These are phyloP conservation scores for Paracanthobrama guichenoti DNA, from an alignment of 2,113 vertebrate genomes.

Conservation along the genomic window DNA sequence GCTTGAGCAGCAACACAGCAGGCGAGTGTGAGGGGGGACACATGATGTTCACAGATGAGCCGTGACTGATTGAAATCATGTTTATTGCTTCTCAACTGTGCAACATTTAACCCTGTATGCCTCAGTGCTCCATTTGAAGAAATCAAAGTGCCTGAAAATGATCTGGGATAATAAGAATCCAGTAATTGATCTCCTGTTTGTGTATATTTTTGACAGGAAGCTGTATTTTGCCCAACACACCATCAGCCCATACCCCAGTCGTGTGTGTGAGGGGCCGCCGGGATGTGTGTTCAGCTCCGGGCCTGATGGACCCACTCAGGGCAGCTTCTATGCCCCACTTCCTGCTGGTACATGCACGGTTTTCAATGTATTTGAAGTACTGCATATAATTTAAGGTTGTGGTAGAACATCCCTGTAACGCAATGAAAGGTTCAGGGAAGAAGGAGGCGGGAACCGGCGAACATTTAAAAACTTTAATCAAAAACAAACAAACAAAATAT, in stretches of 20 bases:
- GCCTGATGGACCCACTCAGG: conserved; percentile 86
- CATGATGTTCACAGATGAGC: neutral
- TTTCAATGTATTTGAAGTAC: neutral
- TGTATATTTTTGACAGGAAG: conserved; percentile 74
- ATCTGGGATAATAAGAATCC: neutral
- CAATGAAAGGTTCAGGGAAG: no score
- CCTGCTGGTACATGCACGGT: conserved; percentile 75
- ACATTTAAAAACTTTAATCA: no score
- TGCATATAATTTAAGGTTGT: neutral
- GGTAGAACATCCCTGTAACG: no score
- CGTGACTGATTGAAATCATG: neutral
- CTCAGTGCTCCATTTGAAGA: neutral
- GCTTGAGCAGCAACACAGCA: conserved; percentile 83
- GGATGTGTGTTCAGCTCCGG: conserved; percentile 87
- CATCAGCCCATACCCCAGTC: conserved; percentile 87
- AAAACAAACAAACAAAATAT: no score
- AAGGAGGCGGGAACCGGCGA: no score
- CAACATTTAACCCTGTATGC: neutral
- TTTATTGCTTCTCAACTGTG: neutral
- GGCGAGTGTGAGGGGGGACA: conserved; percentile 70
- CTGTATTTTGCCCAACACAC: conserved; percentile 89
- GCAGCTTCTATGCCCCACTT: conserved; percentile 85
- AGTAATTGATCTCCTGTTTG: neutral
- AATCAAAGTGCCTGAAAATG: neutral
- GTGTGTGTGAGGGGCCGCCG: conserved; percentile 83